Percentiles rank a stretch among this genome's conserved stretches.
Conservation (phyloP, 2,113 vertebrate genomes). For the Lipotes vexillifer region DNA sequence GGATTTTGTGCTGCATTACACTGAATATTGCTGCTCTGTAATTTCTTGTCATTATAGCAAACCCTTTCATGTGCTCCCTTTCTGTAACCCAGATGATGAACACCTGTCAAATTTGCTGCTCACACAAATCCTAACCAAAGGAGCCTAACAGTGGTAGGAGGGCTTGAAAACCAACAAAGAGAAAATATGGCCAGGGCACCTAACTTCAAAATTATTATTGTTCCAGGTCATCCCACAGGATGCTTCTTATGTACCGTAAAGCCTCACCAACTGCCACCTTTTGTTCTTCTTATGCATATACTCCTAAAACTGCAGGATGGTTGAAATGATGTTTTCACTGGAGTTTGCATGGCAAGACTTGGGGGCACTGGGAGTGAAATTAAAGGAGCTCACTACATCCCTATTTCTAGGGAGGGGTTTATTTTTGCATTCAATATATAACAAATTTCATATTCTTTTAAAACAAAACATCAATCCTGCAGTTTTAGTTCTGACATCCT, state of each 20-base stretch:
- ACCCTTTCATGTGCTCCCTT: slow-evolving; percentile 44
- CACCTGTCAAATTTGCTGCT: slow-evolving; percentile 33
- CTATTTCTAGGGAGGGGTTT: neutral
- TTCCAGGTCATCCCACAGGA: neutral
- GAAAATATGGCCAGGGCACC: neutral
- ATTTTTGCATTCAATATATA: neutral
- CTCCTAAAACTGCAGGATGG: neutral
- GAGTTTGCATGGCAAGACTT: neutral
- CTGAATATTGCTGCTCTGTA: neutral
- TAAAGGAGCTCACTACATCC: neutral
- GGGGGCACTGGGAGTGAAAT: neutral
- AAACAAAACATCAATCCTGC: neutral
- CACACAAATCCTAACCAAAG: neutral
- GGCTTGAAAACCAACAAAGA: neutral
- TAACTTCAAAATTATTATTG: neutral
- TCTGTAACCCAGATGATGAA: neutral
- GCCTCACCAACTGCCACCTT: neutral
- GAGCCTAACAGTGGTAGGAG: neutral
- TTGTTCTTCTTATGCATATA: neutral
- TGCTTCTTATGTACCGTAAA: neutral
- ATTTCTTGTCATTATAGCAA: slow-evolving; percentile 53
- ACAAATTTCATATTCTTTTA: neutral
- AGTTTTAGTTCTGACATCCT: neutral
- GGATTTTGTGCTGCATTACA: slow-evolving; percentile 53
- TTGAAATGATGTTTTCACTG: neutral